Evolutionary conservation across 2,113 vertebrate genomes (phyloP).

Genomic region (Lepisosteus oculatus): DNA sequence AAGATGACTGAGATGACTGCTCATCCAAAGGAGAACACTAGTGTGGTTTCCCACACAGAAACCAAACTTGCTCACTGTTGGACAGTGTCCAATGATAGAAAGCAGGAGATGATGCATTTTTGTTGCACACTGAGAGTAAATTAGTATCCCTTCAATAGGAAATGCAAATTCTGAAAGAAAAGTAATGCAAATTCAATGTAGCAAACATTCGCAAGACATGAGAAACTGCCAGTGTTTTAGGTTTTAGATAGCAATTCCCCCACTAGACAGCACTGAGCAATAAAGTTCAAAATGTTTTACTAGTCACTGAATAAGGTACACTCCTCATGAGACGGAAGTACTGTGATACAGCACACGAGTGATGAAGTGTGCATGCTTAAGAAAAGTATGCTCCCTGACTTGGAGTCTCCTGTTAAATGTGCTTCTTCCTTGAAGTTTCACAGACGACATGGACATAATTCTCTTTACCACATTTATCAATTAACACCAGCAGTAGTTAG

Average conservation of each 20-base stretch:
- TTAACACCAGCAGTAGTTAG: conserved; percentile 27
- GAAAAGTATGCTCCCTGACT: conserved; percentile 17
- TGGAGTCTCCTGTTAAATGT: conserved; percentile 10
- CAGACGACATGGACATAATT: neutral
- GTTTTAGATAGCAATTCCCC: neutral
- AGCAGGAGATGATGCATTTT: too few species aligned
- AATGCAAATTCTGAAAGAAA: too few species aligned
- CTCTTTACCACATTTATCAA: conserved; percentile 36
- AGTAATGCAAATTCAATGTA: too few species aligned
- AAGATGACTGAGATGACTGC: too few species aligned
- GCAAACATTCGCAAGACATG: too few species aligned
- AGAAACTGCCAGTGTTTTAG: too few species aligned
- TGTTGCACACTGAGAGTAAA: too few species aligned
- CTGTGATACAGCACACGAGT: conserved; percentile 18
- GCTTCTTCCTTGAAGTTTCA: conserved; percentile 24
- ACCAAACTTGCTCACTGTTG: too few species aligned
- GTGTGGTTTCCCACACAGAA: too few species aligned
- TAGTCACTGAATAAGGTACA: conserved; percentile 9
- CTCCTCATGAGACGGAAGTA: conserved; percentile 13
- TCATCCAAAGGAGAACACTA: too few species aligned
- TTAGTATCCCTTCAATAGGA: too few species aligned
- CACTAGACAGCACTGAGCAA: conserved; percentile 6
- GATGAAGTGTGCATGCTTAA: conserved; percentile 12
- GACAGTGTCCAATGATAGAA: too few species aligned
- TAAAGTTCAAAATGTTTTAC: conserved; percentile 17